Evolutionary conservation across 2,888 invertebrate species (phyloP).

Genomic region (Drosophila rubida): DNA sequence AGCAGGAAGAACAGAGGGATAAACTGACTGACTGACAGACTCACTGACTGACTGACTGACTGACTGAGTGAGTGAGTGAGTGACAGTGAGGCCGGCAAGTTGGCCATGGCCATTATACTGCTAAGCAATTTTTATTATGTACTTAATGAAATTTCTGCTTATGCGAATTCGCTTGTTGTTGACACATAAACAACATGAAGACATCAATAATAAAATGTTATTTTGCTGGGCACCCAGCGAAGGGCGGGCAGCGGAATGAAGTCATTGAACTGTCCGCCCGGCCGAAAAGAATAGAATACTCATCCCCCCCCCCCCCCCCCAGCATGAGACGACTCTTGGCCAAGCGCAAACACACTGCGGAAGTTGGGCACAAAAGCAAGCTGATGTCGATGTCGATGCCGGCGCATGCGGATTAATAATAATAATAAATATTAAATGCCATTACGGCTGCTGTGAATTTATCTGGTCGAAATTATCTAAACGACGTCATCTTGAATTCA

Average conservation of each 20-base stretch:
- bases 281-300: conserved; percentile 5
- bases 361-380: conserved; percentile 20
- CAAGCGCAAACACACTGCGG: conserved; percentile 5
- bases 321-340: conserved; percentile 8
- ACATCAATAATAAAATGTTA: conserved; percentile 75
- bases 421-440: conserved; percentile 78
- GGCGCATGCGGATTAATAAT: conserved; percentile 71
- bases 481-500: conserved; percentile 72
- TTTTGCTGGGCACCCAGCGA: conserved; percentile 38
- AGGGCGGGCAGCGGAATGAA: conserved; percentile 48
- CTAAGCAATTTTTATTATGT: conserved; percentile 58
- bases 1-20: background rate
- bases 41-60: background rate
- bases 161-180: conserved; percentile 75
- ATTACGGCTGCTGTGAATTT: conserved; percentile 63
- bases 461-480: conserved; percentile 69
- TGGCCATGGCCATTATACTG: conserved; percentile 52
- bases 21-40: background rate
- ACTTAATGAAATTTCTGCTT: conserved; percentile 79
- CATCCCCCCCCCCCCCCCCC: too few species aligned
- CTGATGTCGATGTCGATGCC: conserved; percentile 7
- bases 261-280: conserved; percentile 75
- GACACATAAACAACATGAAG: conserved; percentile 76
- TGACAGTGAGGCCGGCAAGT: conserved; percentile 3
- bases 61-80: background rate